Evolutionary conservation across 1,140 invertebrate genomes (phyloP), one percentile per base, ranked within the genome.

Genomic region (Myzus persicae): DNA sequence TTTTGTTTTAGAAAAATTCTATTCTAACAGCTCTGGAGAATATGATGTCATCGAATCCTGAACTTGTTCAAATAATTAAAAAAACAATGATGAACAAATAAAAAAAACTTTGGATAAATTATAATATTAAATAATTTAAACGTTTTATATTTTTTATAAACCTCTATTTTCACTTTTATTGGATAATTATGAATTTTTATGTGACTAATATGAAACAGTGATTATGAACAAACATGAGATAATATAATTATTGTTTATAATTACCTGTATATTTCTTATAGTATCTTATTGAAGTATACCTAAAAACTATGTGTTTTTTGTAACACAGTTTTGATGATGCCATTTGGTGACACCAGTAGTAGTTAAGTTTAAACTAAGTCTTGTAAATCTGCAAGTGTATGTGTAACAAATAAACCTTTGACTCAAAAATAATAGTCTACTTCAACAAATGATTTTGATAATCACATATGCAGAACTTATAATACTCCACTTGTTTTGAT

Each of bases 1-100:
- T 46, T 76, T 46, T 40, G 24, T 92, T 92, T 92, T 36, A 92
- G 91, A 51, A 51, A 92, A 82, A 51, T 48, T 92, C 91, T 36
- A 82, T 92, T 51, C 9, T 92, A 82, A 92, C 81, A 38, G 76
- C 91, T 92, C 24, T 92, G 7, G 76, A 82, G 26, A 92, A 92
- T 51, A 59, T 91, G 8, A 81, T 92, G n/a, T 82, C 90, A n/a
- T 54, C 90, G 9, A 84, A 81, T 92, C 76, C n/a, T 42, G 81
- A 48, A 48, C 67, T 92, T 18, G n/a, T 51, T n/a, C 91, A 51
- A 24, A 92, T 84, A 82, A 48, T 82, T 36, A 92, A 84, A 92
- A 92, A 82, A 51, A 82, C 9, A 40, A 59, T 90, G 36, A 59
- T 54, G 36, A 90, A 59, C n/a, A 18, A 90, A 40, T 40, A 90